Conservation (phyloP, 2,888 invertebrate species). For the Apotomis betuletana region DNA sequence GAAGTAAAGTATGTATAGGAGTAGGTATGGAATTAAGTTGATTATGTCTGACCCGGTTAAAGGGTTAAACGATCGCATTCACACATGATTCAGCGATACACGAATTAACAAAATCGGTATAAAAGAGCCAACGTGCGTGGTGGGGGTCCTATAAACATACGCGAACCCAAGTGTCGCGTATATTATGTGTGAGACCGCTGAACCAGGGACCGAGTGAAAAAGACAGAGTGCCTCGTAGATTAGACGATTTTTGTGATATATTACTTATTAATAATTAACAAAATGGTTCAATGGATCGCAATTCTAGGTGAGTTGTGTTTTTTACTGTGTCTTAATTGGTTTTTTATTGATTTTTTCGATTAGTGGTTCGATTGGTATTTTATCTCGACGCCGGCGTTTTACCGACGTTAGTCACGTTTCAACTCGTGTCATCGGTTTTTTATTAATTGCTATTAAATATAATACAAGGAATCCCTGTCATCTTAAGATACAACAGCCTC, state of each 20-base stretch:
- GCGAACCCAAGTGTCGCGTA: slow-evolving; percentile 18
- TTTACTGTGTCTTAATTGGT: background rate
- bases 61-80: slow-evolving; percentile 1
- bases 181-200: slow-evolving; percentile 1
- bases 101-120: slow-evolving; percentile 10
- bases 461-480: background rate
- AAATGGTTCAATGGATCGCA: slow-evolving; percentile 13
- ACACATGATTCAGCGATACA: background rate
- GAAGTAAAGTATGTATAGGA: too few species aligned
- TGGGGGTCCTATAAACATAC: slow-evolving; percentile 28
- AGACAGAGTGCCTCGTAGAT: slow-evolving; percentile 11
- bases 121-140: slow-evolving; percentile 14
- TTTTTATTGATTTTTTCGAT: background rate
- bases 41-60: background rate
- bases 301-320: slow-evolving; percentile 23
- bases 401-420: background rate
- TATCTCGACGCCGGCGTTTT: slow-evolving; percentile 5
- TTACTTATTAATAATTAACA: background rate
- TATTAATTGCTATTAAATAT: background rate
- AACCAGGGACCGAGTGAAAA: slow-evolving; percentile 9
- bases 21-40: too few species aligned
- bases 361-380: slow-evolving; percentile 7
- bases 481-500: too few species aligned
- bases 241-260: background rate
- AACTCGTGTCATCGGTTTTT: background rate